A percentile compares a stretch with the other conserved stretches of the same genome.
Conservation (phyloP, 2,797 vertebrate genomes). For the Mormyrus proboscirostris region DNA sequence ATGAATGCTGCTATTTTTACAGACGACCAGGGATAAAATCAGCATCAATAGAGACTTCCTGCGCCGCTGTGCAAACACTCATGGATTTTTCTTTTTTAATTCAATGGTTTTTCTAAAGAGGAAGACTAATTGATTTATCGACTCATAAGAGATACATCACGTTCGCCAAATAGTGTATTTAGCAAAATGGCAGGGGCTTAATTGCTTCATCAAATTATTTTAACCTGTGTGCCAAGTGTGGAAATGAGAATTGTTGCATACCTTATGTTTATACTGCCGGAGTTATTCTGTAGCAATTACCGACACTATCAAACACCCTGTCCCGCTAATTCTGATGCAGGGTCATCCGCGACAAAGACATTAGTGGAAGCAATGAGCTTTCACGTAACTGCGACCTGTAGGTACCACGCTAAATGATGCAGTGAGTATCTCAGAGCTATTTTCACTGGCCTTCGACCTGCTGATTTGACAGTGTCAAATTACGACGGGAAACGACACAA, state of each 20-base stretch:
- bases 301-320: neutral
- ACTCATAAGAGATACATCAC: neutral
- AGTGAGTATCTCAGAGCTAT: neutral
- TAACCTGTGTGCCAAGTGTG: neutral
- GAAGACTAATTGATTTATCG: conserved; percentile 26
- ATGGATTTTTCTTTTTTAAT: neutral
- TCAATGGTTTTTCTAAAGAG: conserved; percentile 2
- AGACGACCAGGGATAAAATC: conserved; percentile 26
- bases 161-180: conserved; percentile 17
- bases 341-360: neutral
- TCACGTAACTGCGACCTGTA: neutral
- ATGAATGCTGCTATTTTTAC: conserved; percentile 20
- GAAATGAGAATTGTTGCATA: neutral
- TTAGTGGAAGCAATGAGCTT: neutral
- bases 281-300: conserved; percentile 5
- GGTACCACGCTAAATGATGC: neutral
- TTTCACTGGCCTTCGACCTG: neutral
- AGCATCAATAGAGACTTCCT: neutral
- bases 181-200: neutral
- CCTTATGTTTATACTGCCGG: neutral
- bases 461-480: neutral
- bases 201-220: neutral
- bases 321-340: neutral
- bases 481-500: neutral
- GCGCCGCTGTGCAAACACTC: neutral